Conservation (phyloP, 1,140 invertebrate species). For the Pogonus chalceus region DNA sequence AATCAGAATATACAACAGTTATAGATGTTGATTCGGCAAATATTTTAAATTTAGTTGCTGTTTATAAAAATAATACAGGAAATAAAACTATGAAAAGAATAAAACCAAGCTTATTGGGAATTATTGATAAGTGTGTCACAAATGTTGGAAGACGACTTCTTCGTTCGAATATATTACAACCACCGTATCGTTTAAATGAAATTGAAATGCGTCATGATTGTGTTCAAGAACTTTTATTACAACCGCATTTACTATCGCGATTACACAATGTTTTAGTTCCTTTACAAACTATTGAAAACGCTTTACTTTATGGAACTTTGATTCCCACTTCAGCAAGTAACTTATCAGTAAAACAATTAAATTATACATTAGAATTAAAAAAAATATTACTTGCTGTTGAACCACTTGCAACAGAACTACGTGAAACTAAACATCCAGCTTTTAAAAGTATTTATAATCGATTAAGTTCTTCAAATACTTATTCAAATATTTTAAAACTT, state of each 20-base stretch:
- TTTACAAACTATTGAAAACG: slow-evolving; percentile 40
- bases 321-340: slow-evolving; percentile 46
- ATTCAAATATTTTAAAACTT: slow-evolving; percentile 44
- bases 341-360: slow-evolving; percentile 63
- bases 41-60: slow-evolving; percentile 61
- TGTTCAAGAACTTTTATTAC: slow-evolving; percentile 62
- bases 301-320: slow-evolving; percentile 42
- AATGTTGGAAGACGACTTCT: slow-evolving; percentile 63
- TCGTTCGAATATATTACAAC: slow-evolving; percentile 73
- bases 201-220: slow-evolving; percentile 61
- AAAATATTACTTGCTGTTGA: slow-evolving; percentile 61
- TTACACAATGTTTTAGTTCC: slow-evolving; percentile 20
- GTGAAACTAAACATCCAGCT: slow-evolving; percentile 44
- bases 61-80: slow-evolving; percentile 37
- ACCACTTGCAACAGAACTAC: slow-evolving; percentile 50
- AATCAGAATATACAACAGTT: slow-evolving; percentile 69
- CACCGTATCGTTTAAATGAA: slow-evolving; percentile 50
- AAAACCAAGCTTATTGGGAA: slow-evolving; percentile 55
- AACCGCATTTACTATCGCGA: slow-evolving; percentile 47
- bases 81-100: slow-evolving; percentile 31
- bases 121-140: slow-evolving; percentile 72
- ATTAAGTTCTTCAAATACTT: slow-evolving; percentile 15
- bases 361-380: slow-evolving; percentile 70
- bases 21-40: slow-evolving; percentile 67
- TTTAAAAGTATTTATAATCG: slow-evolving; percentile 31